Base-by-base conservation (phyloP, 1,140 invertebrate species). In the Pristionchus pacificus region DNA sequence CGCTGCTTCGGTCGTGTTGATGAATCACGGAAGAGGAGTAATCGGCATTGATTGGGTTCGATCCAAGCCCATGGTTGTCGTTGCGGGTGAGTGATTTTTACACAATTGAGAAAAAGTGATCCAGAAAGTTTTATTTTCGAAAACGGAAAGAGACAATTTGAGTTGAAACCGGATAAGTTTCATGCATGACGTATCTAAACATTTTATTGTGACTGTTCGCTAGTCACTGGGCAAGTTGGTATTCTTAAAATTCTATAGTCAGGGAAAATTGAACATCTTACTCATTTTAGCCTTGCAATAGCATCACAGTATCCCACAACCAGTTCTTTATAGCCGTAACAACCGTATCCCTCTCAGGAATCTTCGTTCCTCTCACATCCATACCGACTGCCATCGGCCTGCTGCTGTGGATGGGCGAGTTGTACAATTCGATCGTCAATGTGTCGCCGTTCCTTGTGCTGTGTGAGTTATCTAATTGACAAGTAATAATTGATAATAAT, bases 381-480 rank as follows among this genome's bases (percentile, higher is more conserved):
- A 94, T 93, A 0, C 85, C 90, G 0, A 91, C 92, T 1, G 92
- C 92, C 0, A 96, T 97, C 79, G 94, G 95, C 57, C 85, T 93
- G 57, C 91, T 93, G 73, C 91, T 93, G 84, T 95, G 95, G 85
- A 87, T 90, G 64, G 93, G 92, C 6, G 89, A 94, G 58, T 91
- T 92, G 70, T 96, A 96, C 85, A 96, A 96, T 77, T 92, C 92
- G 24, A 93, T 97, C 72, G 95, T 95, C 85, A 88, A 95, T 62
- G 92, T 93, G 0, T 93, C 93, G 1, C 93, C 93, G 3, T 95
- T 96, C 81, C 88, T 97, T 57, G 93, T 95, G 89, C 90, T 96
- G 70, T 93, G 93, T 95, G 87, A 90, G 89, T 87, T 27, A n/a
- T n/a, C n/a, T n/a, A n/a, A n/a, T n/a, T n/a, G n/a, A n/a, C n/a